Conservation (phyloP, 2,113 vertebrate species). For the Aspiorhynchus laticeps region DNA sequence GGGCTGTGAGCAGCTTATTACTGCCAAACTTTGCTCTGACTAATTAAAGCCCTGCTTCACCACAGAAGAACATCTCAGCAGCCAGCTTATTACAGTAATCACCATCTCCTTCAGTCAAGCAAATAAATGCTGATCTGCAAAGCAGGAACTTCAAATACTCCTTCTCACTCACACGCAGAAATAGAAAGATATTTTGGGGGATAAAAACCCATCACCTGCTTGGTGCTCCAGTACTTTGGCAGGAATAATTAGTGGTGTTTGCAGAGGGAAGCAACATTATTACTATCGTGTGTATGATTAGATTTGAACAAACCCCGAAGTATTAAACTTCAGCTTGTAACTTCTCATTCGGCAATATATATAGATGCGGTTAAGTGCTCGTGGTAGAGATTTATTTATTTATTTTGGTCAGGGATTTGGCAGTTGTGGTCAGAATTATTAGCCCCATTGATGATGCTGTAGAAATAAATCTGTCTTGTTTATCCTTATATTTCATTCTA, state of each 20-base stretch:
- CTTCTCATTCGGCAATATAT: background rate
- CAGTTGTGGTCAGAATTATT: background rate
- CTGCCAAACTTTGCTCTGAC: slow-evolving; percentile 19
- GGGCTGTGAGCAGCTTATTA: slow-evolving; percentile 33
- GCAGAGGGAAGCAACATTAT: background rate
- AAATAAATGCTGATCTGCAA: slow-evolving; percentile 27
- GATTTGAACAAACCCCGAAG: background rate
- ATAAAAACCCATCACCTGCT: background rate
- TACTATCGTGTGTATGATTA: background rate
- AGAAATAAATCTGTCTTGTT: background rate
- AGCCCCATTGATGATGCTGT: background rate
- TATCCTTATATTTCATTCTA: background rate
- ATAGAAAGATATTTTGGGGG: slow-evolving; percentile 11
- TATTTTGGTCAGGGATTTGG: no score
- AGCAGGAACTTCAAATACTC: slow-evolving; percentile 28
- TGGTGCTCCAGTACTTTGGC: background rate
- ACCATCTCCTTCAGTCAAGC: slow-evolving; percentile 15
- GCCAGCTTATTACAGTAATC: slow-evolving; percentile 29
- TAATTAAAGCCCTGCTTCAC: slow-evolving; percentile 43
- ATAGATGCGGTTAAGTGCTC: no score
- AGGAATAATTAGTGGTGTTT: slow-evolving; percentile 1
- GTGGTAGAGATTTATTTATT: no score
- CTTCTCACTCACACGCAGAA: background rate
- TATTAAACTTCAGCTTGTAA: background rate
- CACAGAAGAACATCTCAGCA: background rate